Conservation (phyloP, 2,888 invertebrate genomes). For the Polymixis lichenea region DNA sequence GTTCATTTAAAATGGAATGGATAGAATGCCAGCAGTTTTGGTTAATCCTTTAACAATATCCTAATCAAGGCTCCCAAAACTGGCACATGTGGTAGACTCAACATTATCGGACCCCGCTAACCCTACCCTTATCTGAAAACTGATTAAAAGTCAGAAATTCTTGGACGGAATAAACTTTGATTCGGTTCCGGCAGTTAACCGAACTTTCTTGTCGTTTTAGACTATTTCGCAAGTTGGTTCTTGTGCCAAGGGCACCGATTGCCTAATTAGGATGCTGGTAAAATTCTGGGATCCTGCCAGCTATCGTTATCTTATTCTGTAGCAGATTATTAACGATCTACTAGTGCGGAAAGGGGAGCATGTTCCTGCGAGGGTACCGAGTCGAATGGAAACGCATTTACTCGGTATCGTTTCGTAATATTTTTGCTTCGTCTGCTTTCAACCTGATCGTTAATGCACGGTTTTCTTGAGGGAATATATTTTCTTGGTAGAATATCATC, state of each 20-base stretch:
- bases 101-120: neutral
- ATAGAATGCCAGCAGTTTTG: neutral
- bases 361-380: constrained; percentile 19
- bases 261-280: constrained; percentile 51
- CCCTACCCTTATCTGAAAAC: constrained; percentile 38
- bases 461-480: constrained; percentile 25
- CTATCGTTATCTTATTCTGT: constrained; percentile 54
- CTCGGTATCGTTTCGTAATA: constrained; percentile 19
- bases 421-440: constrained; percentile 27
- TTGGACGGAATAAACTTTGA: constrained; percentile 54
- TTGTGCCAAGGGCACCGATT: constrained; percentile 56
- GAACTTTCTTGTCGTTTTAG: constrained; percentile 54
- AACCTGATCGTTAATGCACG: constrained; percentile 19
- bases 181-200: constrained; percentile 46
- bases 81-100: constrained; percentile 7
- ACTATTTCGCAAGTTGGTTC: constrained; percentile 52
- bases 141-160: constrained; percentile 59
- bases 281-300: constrained; percentile 51
- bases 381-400: constrained; percentile 41
- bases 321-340: constrained; percentile 56
- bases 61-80: constrained; percentile 10
- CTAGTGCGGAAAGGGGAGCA: constrained; percentile 35
- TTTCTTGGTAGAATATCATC: constrained; percentile 29
- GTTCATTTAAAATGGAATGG: neutral
- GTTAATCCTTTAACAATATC: neutral